Base-by-base conservation (phyloP, 2,888 invertebrate genomes). In the Amblyjoppa fuscipennis region DNA sequence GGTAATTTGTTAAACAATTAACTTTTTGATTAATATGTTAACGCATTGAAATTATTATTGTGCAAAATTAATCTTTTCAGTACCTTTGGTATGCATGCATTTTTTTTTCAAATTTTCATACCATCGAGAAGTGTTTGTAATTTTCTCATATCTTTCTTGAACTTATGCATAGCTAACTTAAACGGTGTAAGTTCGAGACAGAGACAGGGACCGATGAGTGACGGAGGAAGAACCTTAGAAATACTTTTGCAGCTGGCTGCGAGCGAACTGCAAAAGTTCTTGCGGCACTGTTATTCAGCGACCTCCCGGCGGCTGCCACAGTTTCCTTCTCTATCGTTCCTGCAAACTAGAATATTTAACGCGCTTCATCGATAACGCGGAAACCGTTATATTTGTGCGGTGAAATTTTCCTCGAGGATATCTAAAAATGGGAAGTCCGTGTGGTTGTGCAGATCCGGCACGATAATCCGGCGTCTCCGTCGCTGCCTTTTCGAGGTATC, bases 161-260 rank as follows among this genome's bases (percentile, higher is more conserved):
- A 20, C 20, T 20, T 20, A 20, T 20, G 20, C 20, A 0, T 20
- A 20, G 20, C 20, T 20, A 20, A 20, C 20, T 20, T 20, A 49
- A 53, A 75, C 16, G 56, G 31, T 51, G 61, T 31, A 49, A 28
- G 53, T 68, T 68, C 11, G 41, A 45, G 49, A 41, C 31, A 69
- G 45, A 20, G 16, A 41, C 5, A 61, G 56, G 41, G 4, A 51
- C 13, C 49, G 38, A 38, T 38, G 9, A 38, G 38, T 9, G 38
- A 59, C 16, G 31, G 56, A 41, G 45, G 49, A 71, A 38, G 38
- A 61, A n/a, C n/a, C 70, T 16, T 7, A 61, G 59, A 25, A 45
- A 31, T 20, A 49, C 31, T 70, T 49, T 61, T 49, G 34, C 79
- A 71, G 70, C 78, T 79, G 78, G 78, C 70, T 45, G 7, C 59